Conservation (phyloP, 2,113 vertebrate genomes). For the western clawed frog (Xenopus tropicalis) region DNA sequence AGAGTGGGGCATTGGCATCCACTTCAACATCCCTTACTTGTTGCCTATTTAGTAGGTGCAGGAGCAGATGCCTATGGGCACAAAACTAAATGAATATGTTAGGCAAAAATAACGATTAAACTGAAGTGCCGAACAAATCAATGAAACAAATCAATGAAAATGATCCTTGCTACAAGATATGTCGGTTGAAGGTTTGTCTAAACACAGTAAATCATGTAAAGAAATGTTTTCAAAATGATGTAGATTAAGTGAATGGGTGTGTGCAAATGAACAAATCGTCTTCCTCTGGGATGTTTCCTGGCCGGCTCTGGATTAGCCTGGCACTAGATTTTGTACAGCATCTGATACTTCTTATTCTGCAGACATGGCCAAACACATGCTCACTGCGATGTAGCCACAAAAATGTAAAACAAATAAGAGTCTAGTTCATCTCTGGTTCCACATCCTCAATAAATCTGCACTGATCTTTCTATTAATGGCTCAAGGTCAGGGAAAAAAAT, state of each 20-base stretch:
- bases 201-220: not conserved
- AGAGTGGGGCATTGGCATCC: too few relatives aligned
- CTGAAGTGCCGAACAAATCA: too few relatives aligned
- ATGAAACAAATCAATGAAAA: too few relatives aligned
- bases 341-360: conserved; percentile 2
- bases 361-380: not conserved
- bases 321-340: not conserved
- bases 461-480: not conserved
- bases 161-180: too few relatives aligned
- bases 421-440: not conserved
- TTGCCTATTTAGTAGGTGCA: too few relatives aligned
- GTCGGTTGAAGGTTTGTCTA: not conserved
- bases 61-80: too few relatives aligned
- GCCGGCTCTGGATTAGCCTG: not conserved
- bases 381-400: not conserved
- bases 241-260: conserved; percentile 4
- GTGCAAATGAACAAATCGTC: not conserved
- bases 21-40: too few relatives aligned
- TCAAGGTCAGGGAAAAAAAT: too few relatives aligned
- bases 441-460: not conserved
- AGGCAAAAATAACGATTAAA: too few relatives aligned
- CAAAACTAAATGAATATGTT: too few relatives aligned
- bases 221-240: not conserved
- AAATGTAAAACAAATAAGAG: conserved; percentile 4
- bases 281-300: not conserved